Conservation (phyloP, 1,140 invertebrate genomes). For the Dermatophagoides farinae region DNA sequence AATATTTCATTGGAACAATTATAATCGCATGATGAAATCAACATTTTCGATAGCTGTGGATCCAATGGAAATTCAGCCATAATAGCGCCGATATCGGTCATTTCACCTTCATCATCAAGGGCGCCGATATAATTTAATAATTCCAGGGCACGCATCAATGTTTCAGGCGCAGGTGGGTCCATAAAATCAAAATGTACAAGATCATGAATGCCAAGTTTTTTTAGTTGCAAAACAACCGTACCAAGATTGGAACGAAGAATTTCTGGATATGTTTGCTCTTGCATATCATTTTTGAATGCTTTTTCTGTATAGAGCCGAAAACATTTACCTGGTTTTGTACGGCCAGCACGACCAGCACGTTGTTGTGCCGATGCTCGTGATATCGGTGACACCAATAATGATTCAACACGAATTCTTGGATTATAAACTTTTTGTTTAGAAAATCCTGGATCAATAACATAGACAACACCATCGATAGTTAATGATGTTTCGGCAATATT, state of each 20-base stretch:
- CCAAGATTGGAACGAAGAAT: constrained; percentile 90
- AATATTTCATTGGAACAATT: constrained; percentile 99
- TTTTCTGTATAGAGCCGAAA: constrained; percentile 97
- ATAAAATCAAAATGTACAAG: constrained; percentile 99
- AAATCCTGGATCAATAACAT: constrained; percentile 99
- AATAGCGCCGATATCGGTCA: constrained; percentile 85
- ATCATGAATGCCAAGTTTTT: constrained; percentile 97
- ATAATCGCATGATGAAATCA: constrained; percentile 82
- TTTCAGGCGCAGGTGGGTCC: constrained; percentile 99
- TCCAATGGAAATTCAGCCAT: constrained; percentile 99
- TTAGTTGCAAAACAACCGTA: constrained; percentile 89
- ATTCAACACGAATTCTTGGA: constrained; percentile 89
- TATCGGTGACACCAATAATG: constrained; percentile 87
- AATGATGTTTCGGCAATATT: constrained; percentile 98
- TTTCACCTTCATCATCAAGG: constrained; percentile 82
- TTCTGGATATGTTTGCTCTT: constrained; percentile 98
- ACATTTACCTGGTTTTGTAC: constrained; percentile 92
- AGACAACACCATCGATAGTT: constrained; percentile 99
- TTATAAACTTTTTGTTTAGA: constrained; percentile 98
- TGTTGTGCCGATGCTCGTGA: constrained; percentile 99
- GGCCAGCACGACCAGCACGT: constrained; percentile 82
- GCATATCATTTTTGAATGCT: constrained; percentile 97
- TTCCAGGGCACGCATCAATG: constrained; percentile 95
- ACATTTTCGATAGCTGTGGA: constrained; percentile 96
- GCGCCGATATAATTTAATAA: constrained; percentile 90